phyloP scores from a whole-genome alignment of 1,140 invertebrate genomes.

The Agraylea sexmaculata region DNA sequence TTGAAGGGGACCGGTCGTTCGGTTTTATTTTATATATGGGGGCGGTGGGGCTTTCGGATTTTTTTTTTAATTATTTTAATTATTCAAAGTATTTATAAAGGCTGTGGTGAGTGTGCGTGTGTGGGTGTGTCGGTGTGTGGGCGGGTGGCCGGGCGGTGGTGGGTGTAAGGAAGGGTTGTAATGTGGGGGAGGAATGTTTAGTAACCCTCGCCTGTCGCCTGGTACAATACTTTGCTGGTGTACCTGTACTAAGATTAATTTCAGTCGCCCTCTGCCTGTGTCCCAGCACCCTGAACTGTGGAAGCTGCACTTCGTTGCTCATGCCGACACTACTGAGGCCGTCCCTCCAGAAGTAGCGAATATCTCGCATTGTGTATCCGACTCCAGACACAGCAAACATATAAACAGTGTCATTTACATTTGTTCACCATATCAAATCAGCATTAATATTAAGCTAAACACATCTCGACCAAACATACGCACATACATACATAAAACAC shows the following conservation, averaged over 20 bases:
- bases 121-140: conserved; percentile 31
- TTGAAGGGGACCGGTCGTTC: conserved; percentile 32
- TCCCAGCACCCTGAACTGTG: conserved; percentile 89
- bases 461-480: too few relatives aligned
- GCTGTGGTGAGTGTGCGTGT: conserved; percentile 29
- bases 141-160: conserved; percentile 34
- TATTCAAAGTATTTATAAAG: too few relatives aligned
- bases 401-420: conserved; percentile 46
- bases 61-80: too few relatives aligned
- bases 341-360: conserved; percentile 90
- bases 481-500: too few relatives aligned
- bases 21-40: conserved; percentile 27
- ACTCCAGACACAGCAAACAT: conserved; percentile 55
- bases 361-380: conserved; percentile 96
- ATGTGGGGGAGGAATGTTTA: conserved; percentile 27
- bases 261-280: conserved; percentile 82
- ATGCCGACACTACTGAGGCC: conserved; percentile 80
- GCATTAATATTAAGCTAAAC: too few relatives aligned
- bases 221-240: too few relatives aligned
- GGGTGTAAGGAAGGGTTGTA: conserved; percentile 30
- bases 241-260: conserved; percentile 91
- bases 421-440: too few relatives aligned
- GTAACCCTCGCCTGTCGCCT: conserved; percentile 13
- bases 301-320: conserved; percentile 82
- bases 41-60: conserved; percentile 3